phyloP scores from a whole-genome alignment of 1,140 invertebrate genomes.

The Caenorhabditis briggsae region DNA sequence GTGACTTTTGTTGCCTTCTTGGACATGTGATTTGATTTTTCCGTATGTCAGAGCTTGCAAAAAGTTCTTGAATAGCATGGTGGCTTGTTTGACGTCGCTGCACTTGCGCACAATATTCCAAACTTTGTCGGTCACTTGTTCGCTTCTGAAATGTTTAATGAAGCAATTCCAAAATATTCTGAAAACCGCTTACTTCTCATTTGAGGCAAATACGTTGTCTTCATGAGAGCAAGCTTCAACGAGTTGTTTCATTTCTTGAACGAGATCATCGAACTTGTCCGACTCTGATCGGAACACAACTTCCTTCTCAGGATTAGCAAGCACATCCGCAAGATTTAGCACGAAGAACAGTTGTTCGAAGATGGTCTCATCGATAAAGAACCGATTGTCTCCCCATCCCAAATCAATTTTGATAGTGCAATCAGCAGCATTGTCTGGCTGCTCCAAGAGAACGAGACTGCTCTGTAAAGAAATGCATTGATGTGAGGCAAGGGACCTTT shows the following conservation, averaged over 20 bases:
- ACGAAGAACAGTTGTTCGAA: constrained; percentile 43
- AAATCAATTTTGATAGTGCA: constrained; percentile 37
- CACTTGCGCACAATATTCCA: constrained; percentile 44
- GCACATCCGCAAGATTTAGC: constrained; percentile 5
- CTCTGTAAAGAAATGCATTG: neutral
- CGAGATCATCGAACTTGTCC: constrained; percentile 12
- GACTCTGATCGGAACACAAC: neutral
- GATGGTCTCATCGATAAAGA: constrained; percentile 16
- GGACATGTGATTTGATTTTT: constrained; percentile 42
- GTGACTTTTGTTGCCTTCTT: constrained; percentile 34
- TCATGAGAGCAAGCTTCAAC: neutral
- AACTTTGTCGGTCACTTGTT: constrained; percentile 19
- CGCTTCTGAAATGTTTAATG: neutral
- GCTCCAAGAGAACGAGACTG: constrained; percentile 18
- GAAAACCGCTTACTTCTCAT: neutral
- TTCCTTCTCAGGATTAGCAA: constrained; percentile 2
- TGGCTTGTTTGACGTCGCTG: neutral
- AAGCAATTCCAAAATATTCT: neutral
- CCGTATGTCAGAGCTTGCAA: constrained; percentile 24
- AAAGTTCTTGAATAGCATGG: constrained; percentile 34
- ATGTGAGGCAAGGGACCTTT: too few species aligned
- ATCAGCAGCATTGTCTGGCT: constrained; percentile 37
- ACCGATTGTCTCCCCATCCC: constrained; percentile 18
- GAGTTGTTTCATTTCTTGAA: constrained; percentile 15
- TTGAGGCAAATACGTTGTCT: constrained; percentile 39